phyloP scores from a whole-genome alignment of 1,140 invertebrate genomes.

The Tribolium castaneum region DNA sequence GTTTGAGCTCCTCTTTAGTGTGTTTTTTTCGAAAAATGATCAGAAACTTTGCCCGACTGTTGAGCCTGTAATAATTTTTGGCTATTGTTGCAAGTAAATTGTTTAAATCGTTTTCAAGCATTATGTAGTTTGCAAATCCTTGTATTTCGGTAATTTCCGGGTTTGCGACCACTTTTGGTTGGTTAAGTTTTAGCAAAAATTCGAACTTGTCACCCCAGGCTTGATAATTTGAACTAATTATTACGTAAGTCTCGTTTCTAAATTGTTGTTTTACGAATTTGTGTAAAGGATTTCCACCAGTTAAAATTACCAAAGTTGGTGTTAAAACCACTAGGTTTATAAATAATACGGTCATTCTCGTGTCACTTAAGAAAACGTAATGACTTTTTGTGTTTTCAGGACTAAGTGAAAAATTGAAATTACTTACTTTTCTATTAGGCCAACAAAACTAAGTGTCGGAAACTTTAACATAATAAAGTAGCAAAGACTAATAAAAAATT shows the following conservation, averaged over 20 bases:
- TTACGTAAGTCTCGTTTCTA: slow-evolving; percentile 22
- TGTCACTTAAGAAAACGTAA: no score
- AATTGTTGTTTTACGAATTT: slow-evolving; percentile 40
- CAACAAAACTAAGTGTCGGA: no score
- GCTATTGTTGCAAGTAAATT: neutral
- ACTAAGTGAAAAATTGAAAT: no score
- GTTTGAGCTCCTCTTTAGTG: neutral
- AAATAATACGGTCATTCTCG: no score
- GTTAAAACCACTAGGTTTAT: no score
- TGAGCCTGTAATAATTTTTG: neutral
- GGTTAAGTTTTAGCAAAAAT: neutral
- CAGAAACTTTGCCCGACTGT: neutral
- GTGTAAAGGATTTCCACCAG: no score
- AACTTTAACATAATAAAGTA: no score
- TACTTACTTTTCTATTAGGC: no score
- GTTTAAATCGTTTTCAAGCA: neutral
- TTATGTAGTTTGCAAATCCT: neutral
- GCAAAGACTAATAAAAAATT: no score
- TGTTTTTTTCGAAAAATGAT: neutral
- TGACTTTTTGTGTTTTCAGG: no score
- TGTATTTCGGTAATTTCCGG: neutral
- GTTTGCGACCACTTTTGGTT: neutral
- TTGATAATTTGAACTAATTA: neutral
- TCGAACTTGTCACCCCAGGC: no score
- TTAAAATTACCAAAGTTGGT: no score